Base-by-base conservation (phyloP, 2,113 vertebrate species). In the Apistogramma diplotaenia region DNA sequence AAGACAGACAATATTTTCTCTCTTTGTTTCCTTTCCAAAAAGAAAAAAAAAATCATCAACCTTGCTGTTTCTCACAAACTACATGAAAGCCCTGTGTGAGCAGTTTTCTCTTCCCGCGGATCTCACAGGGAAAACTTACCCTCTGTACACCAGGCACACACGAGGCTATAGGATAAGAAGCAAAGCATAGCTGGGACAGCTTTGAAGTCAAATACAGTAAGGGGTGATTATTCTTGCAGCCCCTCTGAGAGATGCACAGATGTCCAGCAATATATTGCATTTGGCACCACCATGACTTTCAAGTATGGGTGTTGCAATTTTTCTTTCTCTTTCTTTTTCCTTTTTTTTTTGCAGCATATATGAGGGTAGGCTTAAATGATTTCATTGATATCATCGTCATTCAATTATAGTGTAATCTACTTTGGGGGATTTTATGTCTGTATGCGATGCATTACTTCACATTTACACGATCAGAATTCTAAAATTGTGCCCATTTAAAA, bases 1-100 rank as follows among this genome's bases (percentile, higher is more conserved):
- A 83, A 92, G 83, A 86, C 82, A 91, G 92, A 94, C 85, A 90
- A 94, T 93, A 83, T 82, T 89, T 74, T 62, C 19, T 70, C 31
- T 62, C 78, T 83, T 80, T 86, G 83, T 91, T 90, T 79, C 76
- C 58, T 9, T 54, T 89, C 82, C 79, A 77, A 77, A 67, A 46
- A 37, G 9, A 35, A 33, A 67, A 40, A 67, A 86, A 81, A 79
- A 86, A 16, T 88, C 78, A 81, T 89, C 75, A 82, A 78, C 76
- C 70, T 78, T 79, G 74, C 79, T 79, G 82, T 89, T 84, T 88
- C 40, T 82, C 58, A 23, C 54, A 89, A 92, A 91, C 86, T 74
- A 78, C 85, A 86, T 60, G 51, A 84, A 86, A 83, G 74, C 67
- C 87, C 87, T 58, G 67, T 49, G 73, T 11, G 56, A 85, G 84